Base-by-base conservation (phyloP, 2,797 vertebrate species). In the Pygocentrus nattereri region DNA sequence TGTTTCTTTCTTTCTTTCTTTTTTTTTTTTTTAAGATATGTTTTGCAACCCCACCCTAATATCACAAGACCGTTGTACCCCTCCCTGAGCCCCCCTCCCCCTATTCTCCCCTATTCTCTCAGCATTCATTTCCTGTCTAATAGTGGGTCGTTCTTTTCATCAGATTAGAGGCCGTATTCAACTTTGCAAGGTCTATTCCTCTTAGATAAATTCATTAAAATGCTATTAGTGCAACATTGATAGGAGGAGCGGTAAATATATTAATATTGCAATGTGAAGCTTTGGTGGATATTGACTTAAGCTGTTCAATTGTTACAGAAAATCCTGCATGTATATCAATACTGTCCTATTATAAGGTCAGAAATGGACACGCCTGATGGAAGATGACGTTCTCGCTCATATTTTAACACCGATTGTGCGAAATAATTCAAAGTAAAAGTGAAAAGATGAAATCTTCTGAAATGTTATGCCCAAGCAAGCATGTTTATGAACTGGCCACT, bases 21-120 rank as follows among this genome's bases (percentile, higher is more conserved):
- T 62, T 68, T 80, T 71, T 81, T 83, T 84, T 82, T 73, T 76
- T 71, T 64, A 79, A 82, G 80, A 82, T 64, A 54, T 56, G 65
- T 84, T 87, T 79, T 75, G 80, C 68, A 75, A 82, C 86, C 84
- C 68, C 86, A 82, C 86, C 86, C 84, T 74, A 79, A 85, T 70
- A 79, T 87, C 82, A 87, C 84, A 87, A 85, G 84, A 76, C 68
- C 73, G 71, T 79, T 74, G 78, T 74, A 23, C 25, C 77, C 68
- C 70, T 81, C 79, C 79, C 50, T 34, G 44, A 59, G 59, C 49
- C 47, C 64, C 74, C 49, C 50, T 31, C 58, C 41, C 41, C 59
- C 41, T 25, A 1, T 65, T 79, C 41, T 83, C 41, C 41, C 59
- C 41, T 25, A 1, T 65, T 79, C 41, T 83, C 79, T 41, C 67